Evolutionary conservation across 1,140 invertebrate genomes (phyloP).

Genomic region (Littorina saxatilis): DNA sequence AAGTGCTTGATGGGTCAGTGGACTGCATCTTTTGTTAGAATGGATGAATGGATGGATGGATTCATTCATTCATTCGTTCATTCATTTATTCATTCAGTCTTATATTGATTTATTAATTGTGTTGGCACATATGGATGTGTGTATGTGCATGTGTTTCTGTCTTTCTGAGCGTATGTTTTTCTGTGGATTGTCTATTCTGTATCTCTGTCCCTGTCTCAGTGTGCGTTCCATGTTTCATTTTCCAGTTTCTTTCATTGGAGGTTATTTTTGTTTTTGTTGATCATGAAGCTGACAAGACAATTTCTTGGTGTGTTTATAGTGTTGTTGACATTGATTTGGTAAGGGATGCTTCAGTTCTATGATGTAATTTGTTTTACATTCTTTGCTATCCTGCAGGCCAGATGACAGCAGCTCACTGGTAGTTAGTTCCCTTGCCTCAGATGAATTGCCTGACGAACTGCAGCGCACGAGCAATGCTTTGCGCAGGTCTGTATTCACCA

Average conservation of each 20-base stretch:
- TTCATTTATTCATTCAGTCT: background rate
- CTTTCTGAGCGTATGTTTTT: background rate
- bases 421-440: slow-evolving; percentile 65
- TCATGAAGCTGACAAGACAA: too few species aligned
- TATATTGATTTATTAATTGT: background rate
- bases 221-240: background rate
- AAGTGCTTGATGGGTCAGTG: slow-evolving; percentile 67
- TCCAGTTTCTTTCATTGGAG: background rate
- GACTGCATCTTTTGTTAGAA: background rate
- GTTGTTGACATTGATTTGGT: too few species aligned
- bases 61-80: too few species aligned
- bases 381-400: slow-evolving; percentile 37
- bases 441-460: slow-evolving; percentile 60
- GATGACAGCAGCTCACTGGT: slow-evolving; percentile 69
- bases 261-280: too few species aligned
- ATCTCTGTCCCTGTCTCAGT: background rate
- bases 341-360: too few species aligned
- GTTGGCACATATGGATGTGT: background rate
- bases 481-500: slow-evolving; percentile 47
- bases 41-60: too few species aligned
- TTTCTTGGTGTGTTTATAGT: too few species aligned
- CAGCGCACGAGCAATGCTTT: slow-evolving; percentile 50
- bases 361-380: too few species aligned
- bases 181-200: background rate
- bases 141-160: background rate